phyloP scores from a whole-genome alignment of 2,888 invertebrate genomes.

The Marasmarcha lunaedactyla region DNA sequence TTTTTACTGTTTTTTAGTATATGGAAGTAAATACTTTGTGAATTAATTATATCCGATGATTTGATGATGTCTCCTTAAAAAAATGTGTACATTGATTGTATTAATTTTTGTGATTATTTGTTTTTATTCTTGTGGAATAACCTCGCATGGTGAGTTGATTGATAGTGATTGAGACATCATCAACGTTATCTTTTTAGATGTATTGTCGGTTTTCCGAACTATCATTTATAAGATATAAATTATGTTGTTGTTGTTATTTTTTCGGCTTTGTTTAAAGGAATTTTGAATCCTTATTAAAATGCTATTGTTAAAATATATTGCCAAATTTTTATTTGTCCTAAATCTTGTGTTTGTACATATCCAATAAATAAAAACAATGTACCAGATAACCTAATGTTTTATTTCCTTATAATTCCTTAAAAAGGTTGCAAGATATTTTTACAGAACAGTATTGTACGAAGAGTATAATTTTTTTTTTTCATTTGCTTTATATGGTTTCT shows the following conservation, averaged over 20 bases:
- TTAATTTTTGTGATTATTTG: no score
- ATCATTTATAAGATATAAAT: constrained; percentile 35
- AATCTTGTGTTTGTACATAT: constrained; percentile 65
- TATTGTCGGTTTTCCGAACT: constrained; percentile 23
- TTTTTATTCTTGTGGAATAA: no score
- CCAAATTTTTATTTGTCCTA: constrained; percentile 64
- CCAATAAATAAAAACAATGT: constrained; percentile 65
- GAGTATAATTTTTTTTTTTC: no score
- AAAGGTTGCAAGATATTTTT: no score
- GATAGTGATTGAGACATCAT: no score
- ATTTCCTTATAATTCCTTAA: no score
- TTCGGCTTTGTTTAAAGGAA: constrained; percentile 40
- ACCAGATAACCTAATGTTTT: constrained; percentile 19
- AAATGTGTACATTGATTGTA: no score
- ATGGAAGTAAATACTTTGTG: no score
- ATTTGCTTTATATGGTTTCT: no score
- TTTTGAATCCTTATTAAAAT: neutral
- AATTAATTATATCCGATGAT: neutral
- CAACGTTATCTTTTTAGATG: constrained; percentile 2
- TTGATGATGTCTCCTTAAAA: no score
- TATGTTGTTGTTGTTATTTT: constrained; percentile 51
- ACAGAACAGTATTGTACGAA: no score
- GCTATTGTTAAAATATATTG: constrained; percentile 57
- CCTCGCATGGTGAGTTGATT: no score
- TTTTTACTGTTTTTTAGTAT: constrained; percentile 23